Percentiles rank a stretch among this genome's conserved stretches.
Conservation (phyloP, 53 echinoderm and acorn worm species). For the Luidia sarsii region DNA sequence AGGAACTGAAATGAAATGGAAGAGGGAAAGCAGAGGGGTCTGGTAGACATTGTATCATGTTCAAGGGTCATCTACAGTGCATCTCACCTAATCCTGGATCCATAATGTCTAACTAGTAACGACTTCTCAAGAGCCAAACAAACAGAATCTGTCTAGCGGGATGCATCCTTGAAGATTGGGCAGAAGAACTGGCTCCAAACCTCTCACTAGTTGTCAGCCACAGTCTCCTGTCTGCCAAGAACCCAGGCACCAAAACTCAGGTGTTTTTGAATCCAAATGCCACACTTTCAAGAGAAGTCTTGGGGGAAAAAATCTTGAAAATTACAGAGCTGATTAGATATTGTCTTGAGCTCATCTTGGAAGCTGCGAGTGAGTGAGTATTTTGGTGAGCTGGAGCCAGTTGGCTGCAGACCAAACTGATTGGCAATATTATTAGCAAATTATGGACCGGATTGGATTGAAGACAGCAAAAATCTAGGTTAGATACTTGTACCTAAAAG, state of each 20-base stretch:
- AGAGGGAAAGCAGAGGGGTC: constrained; percentile 27
- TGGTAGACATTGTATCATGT: constrained; percentile 59
- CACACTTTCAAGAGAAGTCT: constrained; percentile 8
- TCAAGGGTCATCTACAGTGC: constrained; percentile 61
- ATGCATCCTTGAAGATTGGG: constrained; percentile 27
- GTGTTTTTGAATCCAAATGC: constrained; percentile 32
- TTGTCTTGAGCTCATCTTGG: constrained; percentile 28
- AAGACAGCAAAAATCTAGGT: neutral
- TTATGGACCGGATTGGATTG: constrained; percentile 38
- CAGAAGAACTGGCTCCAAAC: constrained; percentile 33
- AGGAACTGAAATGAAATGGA: constrained; percentile 46
- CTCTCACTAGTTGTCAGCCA: constrained; percentile 50
- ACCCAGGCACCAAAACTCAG: constrained; percentile 44
- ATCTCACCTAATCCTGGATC: constrained; percentile 61
- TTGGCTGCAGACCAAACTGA: constrained; percentile 8
- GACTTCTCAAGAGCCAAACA: constrained; percentile 58
- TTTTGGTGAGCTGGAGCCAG: constrained; percentile 35
- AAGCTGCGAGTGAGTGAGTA: constrained; percentile 26
- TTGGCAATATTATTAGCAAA: constrained; percentile 43
- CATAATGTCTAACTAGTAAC: constrained; percentile 60
- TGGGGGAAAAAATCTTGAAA: neutral
- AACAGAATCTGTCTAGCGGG: constrained; percentile 46
- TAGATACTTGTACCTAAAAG: constrained; percentile 20
- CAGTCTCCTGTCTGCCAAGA: constrained; percentile 16
- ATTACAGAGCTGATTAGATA: constrained; percentile 6